phyloP scores from a whole-genome alignment of 2,888 invertebrate species.

The Tanytarsus gracilentus region DNA sequence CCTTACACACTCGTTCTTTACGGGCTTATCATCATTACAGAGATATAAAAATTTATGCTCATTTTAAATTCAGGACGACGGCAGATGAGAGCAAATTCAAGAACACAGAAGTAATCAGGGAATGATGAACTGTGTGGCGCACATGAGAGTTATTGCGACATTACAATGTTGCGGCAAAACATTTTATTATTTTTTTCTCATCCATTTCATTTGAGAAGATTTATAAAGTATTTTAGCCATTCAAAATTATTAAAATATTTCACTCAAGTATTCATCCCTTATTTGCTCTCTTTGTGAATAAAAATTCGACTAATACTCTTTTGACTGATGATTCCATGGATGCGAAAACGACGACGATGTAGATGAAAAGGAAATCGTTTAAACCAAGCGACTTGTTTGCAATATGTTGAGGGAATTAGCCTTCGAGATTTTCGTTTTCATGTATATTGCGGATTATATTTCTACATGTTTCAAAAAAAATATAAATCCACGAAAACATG shows the following conservation, averaged over 20 bases:
- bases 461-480: too few relatives aligned
- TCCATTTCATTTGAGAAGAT: background rate
- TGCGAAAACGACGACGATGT: too few relatives aligned
- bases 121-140: constrained; percentile 14
- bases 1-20: background rate
- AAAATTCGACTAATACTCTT: too few relatives aligned
- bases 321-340: too few relatives aligned
- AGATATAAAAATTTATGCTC: constrained; percentile 3
- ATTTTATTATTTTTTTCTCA: constrained; percentile 16
- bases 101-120: constrained; percentile 17
- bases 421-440: too few relatives aligned
- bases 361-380: background rate
- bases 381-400: too few relatives aligned
- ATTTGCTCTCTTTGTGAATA: background rate
- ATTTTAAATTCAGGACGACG: constrained; percentile 7
- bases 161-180: constrained; percentile 14
- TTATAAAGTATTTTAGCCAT: background rate
- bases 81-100: background rate
- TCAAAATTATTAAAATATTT: background rate
- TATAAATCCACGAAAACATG: too few relatives aligned
- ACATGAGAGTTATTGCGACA: background rate
- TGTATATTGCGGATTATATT: too few relatives aligned
- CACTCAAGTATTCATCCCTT: background rate
- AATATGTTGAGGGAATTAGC: constrained; percentile 3
- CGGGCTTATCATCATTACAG: background rate